These are phyloP conservation scores for Zaprionus davidi DNA, from an alignment of 1,140 invertebrate genomes.

Conservation along the genomic window DNA sequence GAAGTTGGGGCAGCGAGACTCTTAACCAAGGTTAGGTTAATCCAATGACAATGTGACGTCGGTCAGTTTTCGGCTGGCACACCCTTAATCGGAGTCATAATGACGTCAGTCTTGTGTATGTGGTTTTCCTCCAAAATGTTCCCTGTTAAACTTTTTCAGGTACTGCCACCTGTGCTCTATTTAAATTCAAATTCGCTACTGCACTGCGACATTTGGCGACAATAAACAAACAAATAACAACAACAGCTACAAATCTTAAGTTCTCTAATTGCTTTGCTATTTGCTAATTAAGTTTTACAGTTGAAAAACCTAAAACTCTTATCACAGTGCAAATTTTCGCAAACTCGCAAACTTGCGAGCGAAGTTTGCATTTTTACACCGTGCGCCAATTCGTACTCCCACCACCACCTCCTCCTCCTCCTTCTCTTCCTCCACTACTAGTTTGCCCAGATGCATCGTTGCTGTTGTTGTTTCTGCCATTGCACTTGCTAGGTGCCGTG, in stretches of 20 bases:
- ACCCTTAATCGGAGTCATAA: constrained; percentile 26
- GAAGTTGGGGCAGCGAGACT: constrained; percentile 11
- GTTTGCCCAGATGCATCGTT: background rate
- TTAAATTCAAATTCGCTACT: constrained; percentile 27
- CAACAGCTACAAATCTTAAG: constrained; percentile 27
- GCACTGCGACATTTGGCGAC: constrained; percentile 46
- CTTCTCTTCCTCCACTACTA: background rate
- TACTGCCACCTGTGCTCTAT: constrained; percentile 8
- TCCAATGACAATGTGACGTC: constrained; percentile 22
- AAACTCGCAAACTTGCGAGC: constrained; percentile 4
- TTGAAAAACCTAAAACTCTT: constrained; percentile 40
- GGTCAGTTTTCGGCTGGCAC: constrained; percentile 23
- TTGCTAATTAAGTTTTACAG: constrained; percentile 49
- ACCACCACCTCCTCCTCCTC: too few species aligned
- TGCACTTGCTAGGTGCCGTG: constrained; percentile 50
- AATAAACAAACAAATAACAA: constrained; percentile 1
- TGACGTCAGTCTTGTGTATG: constrained; percentile 35
- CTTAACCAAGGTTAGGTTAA: constrained; percentile 42
- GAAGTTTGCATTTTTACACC: constrained; percentile 37
- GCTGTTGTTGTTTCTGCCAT: constrained; percentile 14
- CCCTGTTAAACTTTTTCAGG: constrained; percentile 1
- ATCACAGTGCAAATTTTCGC: constrained; percentile 50
- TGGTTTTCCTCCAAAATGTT: background rate
- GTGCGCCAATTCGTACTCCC: background rate
- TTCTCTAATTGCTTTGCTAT: constrained; percentile 46